phyloP scores from a whole-genome alignment of 2,113 vertebrate genomes.

The Phaetusa simplex region DNA sequence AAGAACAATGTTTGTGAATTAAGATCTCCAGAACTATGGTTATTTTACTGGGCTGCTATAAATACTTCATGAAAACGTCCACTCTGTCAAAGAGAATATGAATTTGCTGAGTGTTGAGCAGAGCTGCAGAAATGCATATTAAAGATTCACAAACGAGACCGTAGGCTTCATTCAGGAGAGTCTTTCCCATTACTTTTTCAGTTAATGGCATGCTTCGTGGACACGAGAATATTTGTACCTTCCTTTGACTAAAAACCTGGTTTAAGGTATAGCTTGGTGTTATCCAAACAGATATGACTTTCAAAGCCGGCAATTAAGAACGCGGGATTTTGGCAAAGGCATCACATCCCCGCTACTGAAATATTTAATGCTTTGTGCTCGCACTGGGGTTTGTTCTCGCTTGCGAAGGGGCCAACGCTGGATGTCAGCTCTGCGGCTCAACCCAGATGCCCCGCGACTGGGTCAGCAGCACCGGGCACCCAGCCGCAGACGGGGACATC shows the following conservation, averaged over 20 bases:
- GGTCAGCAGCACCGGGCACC: background rate
- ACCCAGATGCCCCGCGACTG: background rate
- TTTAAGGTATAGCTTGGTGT: background rate
- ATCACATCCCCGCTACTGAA: background rate
- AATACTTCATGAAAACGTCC: constrained; percentile 26
- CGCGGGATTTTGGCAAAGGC: background rate
- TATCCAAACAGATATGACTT: background rate
- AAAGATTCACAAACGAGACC: constrained; percentile 23
- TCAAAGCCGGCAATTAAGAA: background rate
- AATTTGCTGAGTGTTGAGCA: background rate
- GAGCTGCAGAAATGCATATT: background rate
- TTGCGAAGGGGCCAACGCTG: background rate
- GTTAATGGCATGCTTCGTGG: background rate
- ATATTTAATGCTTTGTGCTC: background rate
- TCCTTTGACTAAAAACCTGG: background rate
- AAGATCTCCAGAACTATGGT: background rate
- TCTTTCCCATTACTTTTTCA: background rate
- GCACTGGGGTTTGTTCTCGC: background rate
- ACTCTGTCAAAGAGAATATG: background rate
- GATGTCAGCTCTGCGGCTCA: background rate
- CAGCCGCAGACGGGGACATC: rapidly evolving
- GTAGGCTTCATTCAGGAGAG: background rate
- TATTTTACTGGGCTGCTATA: background rate
- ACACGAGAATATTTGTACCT: background rate
- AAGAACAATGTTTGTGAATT: background rate